Conservation (phyloP, 30 jellyfish, hydroid and myxozoan genomes). For the Pelagia noctiluca region DNA sequence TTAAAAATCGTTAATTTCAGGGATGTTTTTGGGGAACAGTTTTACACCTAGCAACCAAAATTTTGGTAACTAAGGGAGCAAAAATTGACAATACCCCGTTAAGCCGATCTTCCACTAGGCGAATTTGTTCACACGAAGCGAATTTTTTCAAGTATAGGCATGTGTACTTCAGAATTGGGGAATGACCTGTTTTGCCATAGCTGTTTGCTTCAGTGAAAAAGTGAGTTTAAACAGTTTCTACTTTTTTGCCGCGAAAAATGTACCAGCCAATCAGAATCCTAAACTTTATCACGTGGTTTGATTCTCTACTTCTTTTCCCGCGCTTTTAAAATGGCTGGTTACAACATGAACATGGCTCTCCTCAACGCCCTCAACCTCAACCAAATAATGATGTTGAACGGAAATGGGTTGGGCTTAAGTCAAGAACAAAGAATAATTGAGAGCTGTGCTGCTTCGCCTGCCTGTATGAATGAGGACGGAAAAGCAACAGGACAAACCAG, state of each 20-base stretch:
- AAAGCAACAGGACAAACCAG: constrained; percentile 3
- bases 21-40: too few relatives aligned
- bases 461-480: neutral
- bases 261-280: constrained; percentile 21
- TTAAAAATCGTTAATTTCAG: too few relatives aligned
- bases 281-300: neutral
- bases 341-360: constrained; percentile 11
- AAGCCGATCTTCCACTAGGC: too few relatives aligned
- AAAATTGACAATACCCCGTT: too few relatives aligned
- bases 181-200: neutral
- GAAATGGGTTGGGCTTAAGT: too few relatives aligned
- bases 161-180: neutral
- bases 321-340: neutral
- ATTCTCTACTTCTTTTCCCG: neutral
- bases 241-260: constrained; percentile 13
- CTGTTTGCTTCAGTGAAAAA: constrained; percentile 17
- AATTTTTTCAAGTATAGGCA: constrained; percentile 14
- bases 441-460: constrained; percentile 18
- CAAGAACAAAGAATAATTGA: constrained; percentile 8
- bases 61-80: too few relatives aligned
- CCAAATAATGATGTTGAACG: constrained; percentile 17
- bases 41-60: too few relatives aligned
- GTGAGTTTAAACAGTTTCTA: constrained; percentile 20
- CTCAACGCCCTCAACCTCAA: too few relatives aligned
- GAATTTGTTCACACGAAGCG: constrained; percentile 35